Percentiles rank a stretch among this genome's conserved stretches.
Conservation (phyloP, 2,113 vertebrate species). For the Corvus moneduloides region DNA sequence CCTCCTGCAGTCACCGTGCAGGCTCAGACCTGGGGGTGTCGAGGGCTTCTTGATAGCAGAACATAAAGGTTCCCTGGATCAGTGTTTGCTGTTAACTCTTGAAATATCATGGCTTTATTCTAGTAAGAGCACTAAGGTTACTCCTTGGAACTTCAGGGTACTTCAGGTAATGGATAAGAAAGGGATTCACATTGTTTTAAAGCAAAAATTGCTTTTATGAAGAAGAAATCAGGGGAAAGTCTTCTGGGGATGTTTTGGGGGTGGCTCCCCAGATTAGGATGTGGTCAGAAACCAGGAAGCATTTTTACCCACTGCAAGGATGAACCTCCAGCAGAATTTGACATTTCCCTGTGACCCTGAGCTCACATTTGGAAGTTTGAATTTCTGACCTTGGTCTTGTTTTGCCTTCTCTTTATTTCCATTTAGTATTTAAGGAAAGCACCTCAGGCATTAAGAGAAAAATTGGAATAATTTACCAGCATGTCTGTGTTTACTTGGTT, state of each 20-base stretch:
- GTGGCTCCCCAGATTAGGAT: not conserved
- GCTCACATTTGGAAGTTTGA: not conserved
- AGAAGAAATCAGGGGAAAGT: not conserved
- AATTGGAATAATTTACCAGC: not conserved
- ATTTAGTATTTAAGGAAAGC: not conserved
- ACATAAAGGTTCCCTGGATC: not conserved
- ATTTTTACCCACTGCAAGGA: not conserved
- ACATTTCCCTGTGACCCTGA: not conserved
- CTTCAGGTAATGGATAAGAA: not conserved
- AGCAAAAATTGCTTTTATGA: not conserved
- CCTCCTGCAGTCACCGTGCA: rapidly evolving
- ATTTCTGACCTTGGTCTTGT: not conserved
- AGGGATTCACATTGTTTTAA: not conserved
- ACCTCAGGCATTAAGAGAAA: not conserved
- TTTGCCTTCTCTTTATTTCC: not conserved
- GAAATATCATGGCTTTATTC: not conserved
- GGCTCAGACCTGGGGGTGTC: not conserved
- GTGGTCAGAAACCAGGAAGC: not conserved
- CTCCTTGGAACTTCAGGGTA: not conserved
- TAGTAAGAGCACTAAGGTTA: not conserved
- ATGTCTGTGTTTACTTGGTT: not conserved
- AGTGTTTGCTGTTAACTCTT: not conserved
- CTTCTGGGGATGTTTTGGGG: not conserved
- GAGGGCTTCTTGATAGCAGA: not conserved
- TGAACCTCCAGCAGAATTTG: not conserved